Base-by-base conservation (phyloP, 2,113 vertebrate species). In the Cavia aperea region DNA sequence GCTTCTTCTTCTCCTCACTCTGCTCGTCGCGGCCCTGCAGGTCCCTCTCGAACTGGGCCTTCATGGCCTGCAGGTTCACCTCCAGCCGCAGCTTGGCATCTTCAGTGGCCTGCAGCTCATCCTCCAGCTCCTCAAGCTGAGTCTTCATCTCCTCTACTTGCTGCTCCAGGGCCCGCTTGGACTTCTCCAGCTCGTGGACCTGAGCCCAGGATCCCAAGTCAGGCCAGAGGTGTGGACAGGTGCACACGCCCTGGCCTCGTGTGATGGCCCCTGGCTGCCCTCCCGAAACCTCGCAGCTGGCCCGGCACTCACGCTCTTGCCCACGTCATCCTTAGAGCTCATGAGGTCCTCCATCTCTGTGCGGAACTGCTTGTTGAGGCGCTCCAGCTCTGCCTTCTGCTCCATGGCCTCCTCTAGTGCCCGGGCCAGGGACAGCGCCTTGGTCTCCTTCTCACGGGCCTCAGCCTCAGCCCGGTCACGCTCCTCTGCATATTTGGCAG, bases 131-230 rank as follows among this genome's bases (percentile, higher is more conserved):
- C 96, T 99, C 99, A 60, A 99, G 97, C 96, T 99, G 99, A 0
- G 99, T 99, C 97, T 98, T 99, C 99, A 99, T 99, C 98, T 99
- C 99, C 88, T 99, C 99, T 95, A 99, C 98, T 97, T 99, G 99
- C 97, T 99, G 99, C 95, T 99, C 99, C 97, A 99, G 97, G 13
- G 98, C 96, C 46, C 99, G 98, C 96, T 99, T 99, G 1, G 98
- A 97, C 96, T 99, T 99, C 98, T 99, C 99, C 97, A 99, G 96
- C 96, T 99, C 99, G 2, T 99, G 99, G 56, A 99, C 99, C 99
- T 99, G 97, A 8, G 93, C 19, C 62, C 91, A 14, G 89, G 62
- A 23, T 1, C 12, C 51, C 1, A 0, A 15, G 49, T 93, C 73
- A 94, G 79, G 26, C 13, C 11, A 4, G 26, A 72, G 5, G 51